A percentile compares a stretch with the other conserved stretches of the same genome.
phyloP scores from a whole-genome alignment of 1,140 invertebrate species.

The Planococcus citri region DNA sequence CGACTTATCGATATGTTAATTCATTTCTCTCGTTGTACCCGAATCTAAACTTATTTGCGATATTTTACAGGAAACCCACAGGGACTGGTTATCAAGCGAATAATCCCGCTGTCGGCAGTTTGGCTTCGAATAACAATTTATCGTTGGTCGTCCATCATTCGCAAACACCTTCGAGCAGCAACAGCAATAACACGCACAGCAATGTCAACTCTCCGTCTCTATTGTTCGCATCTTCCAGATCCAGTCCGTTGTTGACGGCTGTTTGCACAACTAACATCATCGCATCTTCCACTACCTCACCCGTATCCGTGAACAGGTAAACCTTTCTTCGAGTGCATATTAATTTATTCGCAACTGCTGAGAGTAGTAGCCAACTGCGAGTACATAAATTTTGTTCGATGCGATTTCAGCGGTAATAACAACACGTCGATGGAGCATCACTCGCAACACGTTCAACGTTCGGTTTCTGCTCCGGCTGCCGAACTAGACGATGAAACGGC shows the following conservation, averaged over 20 bases:
- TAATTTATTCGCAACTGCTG: too few species aligned
- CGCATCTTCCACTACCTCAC: not conserved
- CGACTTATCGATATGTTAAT: too few species aligned
- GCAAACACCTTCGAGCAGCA: too few species aligned
- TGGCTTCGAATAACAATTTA: too few species aligned
- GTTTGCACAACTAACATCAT: not conserved
- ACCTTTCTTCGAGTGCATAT: not conserved
- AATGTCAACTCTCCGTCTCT: slow-evolving; percentile 6
- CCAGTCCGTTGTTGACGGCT: not conserved
- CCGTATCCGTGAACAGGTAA: not conserved
- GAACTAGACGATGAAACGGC: not conserved
- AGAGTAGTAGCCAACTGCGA: too few species aligned
- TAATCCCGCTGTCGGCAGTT: not conserved
- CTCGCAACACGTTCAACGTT: not conserved
- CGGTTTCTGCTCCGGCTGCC: not conserved
- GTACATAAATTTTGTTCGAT: not conserved
- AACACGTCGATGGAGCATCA: not conserved
- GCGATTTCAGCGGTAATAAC: not conserved
- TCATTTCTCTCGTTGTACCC: too few species aligned
- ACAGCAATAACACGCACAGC: not conserved
- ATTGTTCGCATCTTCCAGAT: not conserved
- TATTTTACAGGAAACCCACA: too few species aligned
- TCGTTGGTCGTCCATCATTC: too few species aligned
- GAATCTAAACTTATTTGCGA: too few species aligned
- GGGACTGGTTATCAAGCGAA: not conserved